phyloP scores from a whole-genome alignment of 2,797 vertebrate genomes.

The Cynopterus sphinx region DNA sequence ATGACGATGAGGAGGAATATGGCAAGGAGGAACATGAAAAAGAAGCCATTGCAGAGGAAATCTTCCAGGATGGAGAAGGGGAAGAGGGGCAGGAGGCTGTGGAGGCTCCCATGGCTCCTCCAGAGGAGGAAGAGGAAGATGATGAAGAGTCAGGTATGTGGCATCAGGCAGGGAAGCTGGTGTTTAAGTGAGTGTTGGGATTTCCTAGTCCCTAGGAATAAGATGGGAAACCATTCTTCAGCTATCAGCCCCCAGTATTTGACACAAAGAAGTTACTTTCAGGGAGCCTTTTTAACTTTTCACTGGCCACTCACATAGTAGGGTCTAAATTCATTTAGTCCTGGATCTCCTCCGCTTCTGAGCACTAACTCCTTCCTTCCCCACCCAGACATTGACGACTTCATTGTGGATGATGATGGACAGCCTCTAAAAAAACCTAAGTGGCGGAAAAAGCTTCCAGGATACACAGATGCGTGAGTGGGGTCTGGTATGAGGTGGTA shows the following conservation, averaged over 20 bases:
- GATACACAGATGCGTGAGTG: slow-evolving; percentile 98
- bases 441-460: slow-evolving; percentile 96
- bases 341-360: not conserved
- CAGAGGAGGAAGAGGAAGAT: slow-evolving; percentile 94
- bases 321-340: not conserved
- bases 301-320: not conserved
- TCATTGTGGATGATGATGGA: slow-evolving; percentile 99
- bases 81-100: slow-evolving; percentile 93
- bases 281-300: not conserved
- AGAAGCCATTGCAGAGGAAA: slow-evolving; percentile 96
- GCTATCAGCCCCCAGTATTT: not conserved
- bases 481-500: slow-evolving; percentile 22
- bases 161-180: not conserved
- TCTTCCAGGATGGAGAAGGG: slow-evolving; percentile 95
- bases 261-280: not conserved
- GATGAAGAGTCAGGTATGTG: slow-evolving; percentile 95
- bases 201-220: not conserved
- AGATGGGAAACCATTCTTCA: not conserved
- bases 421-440: slow-evolving; percentile 97
- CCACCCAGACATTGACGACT: slow-evolving; percentile 95
- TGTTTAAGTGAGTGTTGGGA: not conserved
- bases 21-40: slow-evolving; percentile 92
- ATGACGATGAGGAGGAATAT: slow-evolving; percentile 94
- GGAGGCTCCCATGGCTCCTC: slow-evolving; percentile 88
- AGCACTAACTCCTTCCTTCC: slow-evolving; percentile 37